Evolutionary conservation across 2,888 invertebrate genomes (phyloP), one percentile per base, ranked within the genome.

Genomic region (Lottia gigantea): DNA sequence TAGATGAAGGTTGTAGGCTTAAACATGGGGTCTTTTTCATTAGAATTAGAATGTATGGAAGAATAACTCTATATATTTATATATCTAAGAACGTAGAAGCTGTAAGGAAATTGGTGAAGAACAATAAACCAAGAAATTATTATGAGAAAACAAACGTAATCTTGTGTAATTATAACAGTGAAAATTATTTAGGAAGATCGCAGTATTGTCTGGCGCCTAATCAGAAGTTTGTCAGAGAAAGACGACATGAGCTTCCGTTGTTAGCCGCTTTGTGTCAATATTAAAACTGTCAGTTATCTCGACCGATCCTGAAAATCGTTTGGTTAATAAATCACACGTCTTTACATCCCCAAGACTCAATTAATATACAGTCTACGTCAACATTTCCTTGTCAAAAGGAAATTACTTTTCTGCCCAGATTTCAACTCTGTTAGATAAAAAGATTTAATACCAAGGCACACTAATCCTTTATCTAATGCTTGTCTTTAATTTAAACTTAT

Each of bases 381-480:
- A 55, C 55, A 55, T 55, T 23, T 55, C 40, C 55, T 55, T 55
- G 55, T 55, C 55, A 55, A n/a, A 55, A 19, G 55, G 55, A 55
- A 55, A 55, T 55, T 55, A 23, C 55, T 55, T 55, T 23, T 55
- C 55, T 55, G 55, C 55, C 23, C n/a, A 23, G 55, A 55, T 55
- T 55, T 55, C 14, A 55, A 23, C 19, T 55, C 19, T 55, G 55
- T 23, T 55, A 55, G 55, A 55, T 55, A 55, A 55, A 23, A 55
- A 55, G 23, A 55, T 19, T 23, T 55, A 55, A 55, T 14, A 79
- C 81, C 6, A 40, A 40, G 40, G 40, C 40, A 40, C 40, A 11
- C 40, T 40, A 40, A 40, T 40, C 40, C 40, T 40, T 40, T 40
- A 40, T 40, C 40, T 40, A 11, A 40, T 40, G 7, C 40, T 40